Evolutionary conservation across 2,113 vertebrate species (phyloP).

Genomic region (Ellobius talpinus): DNA sequence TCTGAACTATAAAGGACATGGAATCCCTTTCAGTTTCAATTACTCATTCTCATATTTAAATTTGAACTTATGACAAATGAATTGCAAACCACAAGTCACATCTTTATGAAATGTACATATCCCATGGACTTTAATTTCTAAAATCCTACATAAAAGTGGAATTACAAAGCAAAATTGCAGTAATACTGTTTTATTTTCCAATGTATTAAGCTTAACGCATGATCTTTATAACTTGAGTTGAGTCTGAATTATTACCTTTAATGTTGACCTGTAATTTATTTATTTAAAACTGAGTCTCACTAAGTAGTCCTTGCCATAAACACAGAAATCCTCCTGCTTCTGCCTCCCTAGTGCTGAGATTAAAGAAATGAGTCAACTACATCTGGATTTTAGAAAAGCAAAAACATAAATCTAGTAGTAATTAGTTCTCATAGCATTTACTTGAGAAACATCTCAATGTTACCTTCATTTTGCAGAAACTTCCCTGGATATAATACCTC

Average conservation of each 20-base stretch:
- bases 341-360: background rate
- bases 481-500: background rate
- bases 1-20: background rate
- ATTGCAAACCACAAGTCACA: background rate
- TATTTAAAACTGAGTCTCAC: background rate
- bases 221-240: background rate
- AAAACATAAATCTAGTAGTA: background rate
- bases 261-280: background rate
- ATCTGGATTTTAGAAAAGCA: background rate
- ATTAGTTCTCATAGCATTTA: background rate
- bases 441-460: background rate
- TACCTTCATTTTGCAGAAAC: background rate
- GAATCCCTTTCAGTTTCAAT: background rate
- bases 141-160: background rate
- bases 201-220: background rate
- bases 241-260: background rate
- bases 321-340: background rate
- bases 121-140: background rate
- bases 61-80: background rate
- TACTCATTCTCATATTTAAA: background rate
- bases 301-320: background rate
- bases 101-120: background rate
- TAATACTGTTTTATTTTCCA: background rate
- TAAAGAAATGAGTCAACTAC: background rate
- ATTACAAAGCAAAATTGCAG: background rate